Evolutionary conservation across 2,888 invertebrate genomes (phyloP), one percentile per base, ranked within the genome.

Genomic region (Drosophila cyrtoloma): DNA sequence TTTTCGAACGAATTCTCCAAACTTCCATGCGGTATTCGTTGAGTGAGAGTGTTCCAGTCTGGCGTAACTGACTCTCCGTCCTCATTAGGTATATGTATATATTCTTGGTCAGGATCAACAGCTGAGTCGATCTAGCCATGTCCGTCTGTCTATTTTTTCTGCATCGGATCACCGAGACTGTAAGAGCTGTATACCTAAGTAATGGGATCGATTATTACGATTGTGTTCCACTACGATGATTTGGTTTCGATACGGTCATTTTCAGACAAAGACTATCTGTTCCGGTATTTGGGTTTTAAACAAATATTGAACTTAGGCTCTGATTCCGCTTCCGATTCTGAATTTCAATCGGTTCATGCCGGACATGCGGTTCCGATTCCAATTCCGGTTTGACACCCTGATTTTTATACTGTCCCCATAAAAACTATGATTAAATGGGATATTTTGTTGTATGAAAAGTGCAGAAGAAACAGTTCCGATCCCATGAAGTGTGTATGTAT

Each of bases 371-470:
- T 22, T 47, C 4, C 22, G 14, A 47, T 22, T 47, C 22, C 4
- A 22, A 14, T 22, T 47, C 14, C 14, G 14, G 14, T 47, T 22
- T 47, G 47, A 47, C 14, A 7, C 7, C 14, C 2, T 47, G 22
- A 7, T 1, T 44, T 22, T 22, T 22, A 44, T 22, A 7, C 22
- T 7, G 14, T 3, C 3, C 22, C 10, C 2, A n/a, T 10, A n/a
- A n/a, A 10, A n/a, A 10, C 0, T 2, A 4, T n/a, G 19, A 1
- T 39, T 9, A n/a, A 39, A 39, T 19, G 1, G 19, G 3, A 1
- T 19, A 19, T n/a, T 19, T 39, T 39, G 3, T 3, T 39, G 39
- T 0, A 1, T 5, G 4, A 39, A n/a, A 39, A 19, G 3, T 7
- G 39, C 39, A 39, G 7, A 3, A 19, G 3, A n/a, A 10, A 42